Evolutionary conservation across 2,888 invertebrate species (phyloP), one percentile per base, ranked within the genome.

Genomic region (Melinaea menophilus): DNA sequence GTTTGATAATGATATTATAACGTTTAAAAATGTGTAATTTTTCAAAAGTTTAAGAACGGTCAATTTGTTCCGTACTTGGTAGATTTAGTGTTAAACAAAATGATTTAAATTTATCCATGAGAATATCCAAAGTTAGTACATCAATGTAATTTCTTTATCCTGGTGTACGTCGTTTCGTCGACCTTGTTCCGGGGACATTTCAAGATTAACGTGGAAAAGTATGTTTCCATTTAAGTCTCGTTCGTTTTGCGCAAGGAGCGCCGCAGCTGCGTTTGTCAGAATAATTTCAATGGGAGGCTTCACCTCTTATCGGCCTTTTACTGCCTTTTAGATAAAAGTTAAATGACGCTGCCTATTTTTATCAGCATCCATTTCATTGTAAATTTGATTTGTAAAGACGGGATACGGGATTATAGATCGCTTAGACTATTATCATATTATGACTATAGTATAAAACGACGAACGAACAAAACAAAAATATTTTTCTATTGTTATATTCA

Each of bases 161-260:
- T 77, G 72, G 62, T 71, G 76, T 75, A 75, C 74, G 74, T 76
- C 77, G 73, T 81, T 78, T 82, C 81, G 70, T 77, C 81, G 71
- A 77, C 78, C 78, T 71, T 75, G 78, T 75, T 75, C 76, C 73
- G 74, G 75, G 72, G 76, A 79, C 78, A 78, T 75, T 73, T 72
- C 71, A 72, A 78, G 84, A 82, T 84, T 83, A 84, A 77, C 82
- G 81, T 77, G 78, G 81, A 81, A 77, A 82, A 81, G 79, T 78
- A 79, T 84, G 83, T 86, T 80, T 84, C 84, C 81, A 82, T 84
- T 87, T 85, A 82, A 81, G 78, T 77, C 74, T 73, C 75, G 73
- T 78, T 79, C 79, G 74, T 75, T 63, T 62, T 69, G 48, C 67
- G 55, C 62, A 61, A 55, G 58, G 65, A 54, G 64, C 55, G 45